Base-by-base conservation (phyloP, 2,113 vertebrate genomes). In the Excalfactoria chinensis region DNA sequence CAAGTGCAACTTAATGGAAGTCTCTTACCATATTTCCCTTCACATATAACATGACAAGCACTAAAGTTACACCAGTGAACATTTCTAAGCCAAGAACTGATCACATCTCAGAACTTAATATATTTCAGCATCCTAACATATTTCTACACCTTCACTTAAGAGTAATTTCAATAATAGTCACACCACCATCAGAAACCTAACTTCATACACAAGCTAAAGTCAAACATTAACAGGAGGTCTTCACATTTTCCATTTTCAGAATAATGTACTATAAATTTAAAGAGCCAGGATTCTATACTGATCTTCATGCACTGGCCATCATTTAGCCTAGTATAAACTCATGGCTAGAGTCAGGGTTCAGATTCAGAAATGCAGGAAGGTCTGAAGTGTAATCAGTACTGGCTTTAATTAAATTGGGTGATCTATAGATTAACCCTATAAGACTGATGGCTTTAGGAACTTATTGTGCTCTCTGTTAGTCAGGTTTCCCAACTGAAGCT, bases 31-130 rank as follows among this genome's bases (percentile, higher is more conserved):
- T 67, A 63, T 15, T 69, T 77, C 13, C 6, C 48, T 48, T 90
- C 0, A 0, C 2, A 1, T 53, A 64, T 23, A 46, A n/a, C 32
- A n/a, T 67, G 64, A 21, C 3, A 72, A 79, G 2, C 19, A 26
- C 21, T 71, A 41, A 68, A 5, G 16, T 63, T 74, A 44, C 15
- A 13, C 28, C 46, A 64, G 5, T 14, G 6, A 64, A 34, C 9
- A 37, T 37, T 79, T 88, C 68, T 83, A 69, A 79, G 44, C 15
- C 22, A 19, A 41, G 80, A 86, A 80, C 2, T 62, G n/a, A n/a
- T 37, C 76, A 13, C 13, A 43, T 19, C 22, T 88, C 41, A 83
- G 20, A 76, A 43, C 14, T 48, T 23, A n/a, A 9, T 58, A 2
- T 6, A 14, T 68, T 75, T 85, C 43, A 75, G 18, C 75, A 68